phyloP scores from a whole-genome alignment of 1,140 invertebrate genomes.

The Zaprionus taronus region DNA sequence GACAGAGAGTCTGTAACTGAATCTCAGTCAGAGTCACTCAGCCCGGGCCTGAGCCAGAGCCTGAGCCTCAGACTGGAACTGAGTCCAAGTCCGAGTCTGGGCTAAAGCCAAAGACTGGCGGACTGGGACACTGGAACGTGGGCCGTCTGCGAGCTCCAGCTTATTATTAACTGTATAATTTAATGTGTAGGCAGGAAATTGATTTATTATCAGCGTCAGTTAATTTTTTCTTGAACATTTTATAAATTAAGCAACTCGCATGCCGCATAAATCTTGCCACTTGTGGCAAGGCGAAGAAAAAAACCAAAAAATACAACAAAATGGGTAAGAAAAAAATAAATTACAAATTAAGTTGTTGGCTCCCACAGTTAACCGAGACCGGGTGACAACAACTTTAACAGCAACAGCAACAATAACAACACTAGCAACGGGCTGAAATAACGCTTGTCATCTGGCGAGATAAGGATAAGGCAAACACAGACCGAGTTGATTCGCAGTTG shows the following conservation, averaged over 20 bases:
- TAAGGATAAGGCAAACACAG: constrained; percentile 52
- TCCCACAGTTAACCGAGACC: constrained; percentile 68
- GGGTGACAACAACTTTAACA: constrained; percentile 43
- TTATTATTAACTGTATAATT: constrained; percentile 83
- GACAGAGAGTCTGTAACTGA: constrained; percentile 11
- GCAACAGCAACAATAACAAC: constrained; percentile 11
- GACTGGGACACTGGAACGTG: constrained; percentile 51
- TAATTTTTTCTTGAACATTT: constrained; percentile 65
- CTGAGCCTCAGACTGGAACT: constrained; percentile 33
- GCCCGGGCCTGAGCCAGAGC: constrained; percentile 16
- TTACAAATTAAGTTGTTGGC: constrained; percentile 80
- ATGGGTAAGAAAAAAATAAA: constrained; percentile 55
- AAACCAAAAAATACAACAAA: constrained; percentile 13
- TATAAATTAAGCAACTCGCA: constrained; percentile 72
- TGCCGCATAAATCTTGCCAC: constrained; percentile 57
- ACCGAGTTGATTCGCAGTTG: constrained; percentile 6
- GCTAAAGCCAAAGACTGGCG: constrained; percentile 2
- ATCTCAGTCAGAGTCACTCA: constrained; percentile 16
- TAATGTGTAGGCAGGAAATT: constrained; percentile 81
- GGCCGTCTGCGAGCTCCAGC: constrained; percentile 63
- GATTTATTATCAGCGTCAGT: constrained; percentile 80
- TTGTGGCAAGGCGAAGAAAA: constrained; percentile 16
- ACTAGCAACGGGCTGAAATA: constrained; percentile 27
- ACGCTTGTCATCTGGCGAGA: constrained; percentile 60
- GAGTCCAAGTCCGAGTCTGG: constrained; percentile 15